Evolutionary conservation across 2,797 vertebrate species (phyloP).

Genomic region (Artibeus jamaicensis): DNA sequence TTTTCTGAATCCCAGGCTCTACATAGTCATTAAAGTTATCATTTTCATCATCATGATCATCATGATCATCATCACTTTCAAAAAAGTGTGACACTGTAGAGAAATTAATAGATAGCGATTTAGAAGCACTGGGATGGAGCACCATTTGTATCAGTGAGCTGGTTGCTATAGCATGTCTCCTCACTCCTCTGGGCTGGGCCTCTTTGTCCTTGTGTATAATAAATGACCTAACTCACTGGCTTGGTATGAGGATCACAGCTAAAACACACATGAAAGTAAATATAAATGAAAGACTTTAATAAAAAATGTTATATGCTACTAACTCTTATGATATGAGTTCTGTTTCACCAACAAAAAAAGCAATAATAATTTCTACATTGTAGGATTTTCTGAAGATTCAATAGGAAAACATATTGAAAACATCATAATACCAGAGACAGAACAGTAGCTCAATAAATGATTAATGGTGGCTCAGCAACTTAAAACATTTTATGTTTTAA

Average conservation of each 20-base stretch:
- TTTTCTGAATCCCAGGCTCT: not conserved
- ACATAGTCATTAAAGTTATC: not conserved
- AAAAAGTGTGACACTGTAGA: not conserved
- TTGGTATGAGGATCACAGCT: not conserved
- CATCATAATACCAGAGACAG: not conserved
- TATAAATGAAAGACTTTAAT: not conserved
- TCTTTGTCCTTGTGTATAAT: not conserved
- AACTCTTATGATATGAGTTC: not conserved
- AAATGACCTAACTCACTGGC: not conserved
- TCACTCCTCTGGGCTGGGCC: not conserved
- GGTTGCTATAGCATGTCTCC: not conserved
- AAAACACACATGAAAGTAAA: not conserved
- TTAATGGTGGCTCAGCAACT: not conserved
- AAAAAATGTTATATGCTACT: not conserved
- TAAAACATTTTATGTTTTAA: not conserved
- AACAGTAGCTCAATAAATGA: not conserved
- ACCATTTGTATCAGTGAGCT: not conserved
- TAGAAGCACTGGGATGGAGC: not conserved
- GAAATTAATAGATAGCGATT: not conserved
- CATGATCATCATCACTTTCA: not conserved
- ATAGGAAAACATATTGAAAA: not conserved
- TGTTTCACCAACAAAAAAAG: not conserved
- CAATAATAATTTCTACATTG: not conserved
- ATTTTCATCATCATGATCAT: not conserved
- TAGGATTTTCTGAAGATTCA: not conserved